phyloP scores from a whole-genome alignment of 2,888 invertebrate genomes.

The Leuctra nigra region DNA sequence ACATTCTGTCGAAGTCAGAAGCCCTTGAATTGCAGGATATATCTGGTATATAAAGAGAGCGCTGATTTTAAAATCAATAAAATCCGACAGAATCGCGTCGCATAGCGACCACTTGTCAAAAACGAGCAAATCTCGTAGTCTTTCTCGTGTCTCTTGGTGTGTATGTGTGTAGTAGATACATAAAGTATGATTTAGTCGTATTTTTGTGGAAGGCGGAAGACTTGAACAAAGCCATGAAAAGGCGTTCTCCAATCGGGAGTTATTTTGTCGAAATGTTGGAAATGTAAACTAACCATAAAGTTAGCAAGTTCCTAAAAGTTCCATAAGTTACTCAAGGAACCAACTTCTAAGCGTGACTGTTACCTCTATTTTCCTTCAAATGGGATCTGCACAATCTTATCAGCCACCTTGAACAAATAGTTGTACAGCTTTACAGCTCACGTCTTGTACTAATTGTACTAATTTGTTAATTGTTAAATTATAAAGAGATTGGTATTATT shows the following conservation, averaged over 20 bases:
- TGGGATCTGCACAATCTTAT: too few relatives aligned
- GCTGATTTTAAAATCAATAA: slow-evolving; percentile 17
- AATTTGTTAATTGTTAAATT: too few relatives aligned
- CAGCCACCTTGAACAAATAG: too few relatives aligned
- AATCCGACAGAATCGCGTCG: slow-evolving; percentile 3
- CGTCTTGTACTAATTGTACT: too few relatives aligned
- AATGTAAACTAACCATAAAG: slow-evolving; percentile 4
- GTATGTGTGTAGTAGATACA: slow-evolving; percentile 1
- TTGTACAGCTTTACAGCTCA: too few relatives aligned
- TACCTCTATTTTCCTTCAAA: too few relatives aligned
- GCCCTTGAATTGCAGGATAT: neutral
- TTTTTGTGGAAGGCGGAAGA: slow-evolving; percentile 2
- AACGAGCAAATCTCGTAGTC: slow-evolving; percentile 10
- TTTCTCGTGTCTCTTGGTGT: slow-evolving; percentile 6
- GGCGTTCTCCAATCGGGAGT: slow-evolving; percentile 10
- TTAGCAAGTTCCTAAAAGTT: too few relatives aligned
- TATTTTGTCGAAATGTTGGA: neutral
- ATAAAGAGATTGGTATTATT: too few relatives aligned
- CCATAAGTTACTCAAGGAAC: too few relatives aligned
- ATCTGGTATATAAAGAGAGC: slow-evolving; percentile 9
- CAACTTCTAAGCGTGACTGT: too few relatives aligned
- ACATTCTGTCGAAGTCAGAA: neutral
- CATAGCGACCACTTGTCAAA: slow-evolving; percentile 14
- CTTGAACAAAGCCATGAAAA: slow-evolving; percentile 12
- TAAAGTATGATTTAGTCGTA: slow-evolving; percentile 16